phyloP scores from a whole-genome alignment of 1,140 invertebrate genomes.

The Papilio xuthus region DNA sequence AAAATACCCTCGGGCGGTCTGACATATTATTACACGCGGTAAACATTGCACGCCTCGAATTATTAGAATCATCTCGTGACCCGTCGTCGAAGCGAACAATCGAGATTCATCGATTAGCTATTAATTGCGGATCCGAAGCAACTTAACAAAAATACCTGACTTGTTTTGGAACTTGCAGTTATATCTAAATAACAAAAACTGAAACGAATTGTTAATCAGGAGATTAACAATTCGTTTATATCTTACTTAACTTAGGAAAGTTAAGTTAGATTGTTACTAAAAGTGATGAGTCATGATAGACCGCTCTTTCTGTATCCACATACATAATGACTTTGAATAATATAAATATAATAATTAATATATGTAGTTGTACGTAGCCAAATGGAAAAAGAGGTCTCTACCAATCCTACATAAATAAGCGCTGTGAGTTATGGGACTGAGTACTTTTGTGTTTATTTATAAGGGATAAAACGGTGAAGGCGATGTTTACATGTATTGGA shows the following conservation, averaged over 20 bases:
- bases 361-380: too few species aligned
- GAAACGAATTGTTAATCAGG: not conserved
- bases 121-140: conserved; percentile 36
- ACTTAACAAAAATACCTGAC: conserved; percentile 37
- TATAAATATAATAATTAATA: too few species aligned
- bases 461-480: not conserved
- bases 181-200: conserved; percentile 1
- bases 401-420: not conserved
- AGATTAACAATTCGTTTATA: too few species aligned
- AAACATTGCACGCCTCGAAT: conserved; percentile 39
- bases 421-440: not conserved
- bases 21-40: conserved; percentile 44
- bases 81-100: conserved; percentile 46
- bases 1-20: conserved; percentile 50
- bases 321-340: too few species aligned
- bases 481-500: conserved; percentile 8
- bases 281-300: too few species aligned
- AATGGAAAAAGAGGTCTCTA: not conserved
- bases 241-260: too few species aligned
- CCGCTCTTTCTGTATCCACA: too few species aligned
- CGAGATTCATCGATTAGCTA: conserved; percentile 49
- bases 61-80: conserved; percentile 51
- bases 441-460: not conserved
- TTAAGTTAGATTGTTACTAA: too few species aligned
- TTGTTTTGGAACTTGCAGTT: conserved; percentile 2